Percentiles rank a stretch among this genome's conserved stretches.
phyloP scores from a whole-genome alignment of 2,113 vertebrate genomes.

The Dipodomys spectabilis region DNA sequence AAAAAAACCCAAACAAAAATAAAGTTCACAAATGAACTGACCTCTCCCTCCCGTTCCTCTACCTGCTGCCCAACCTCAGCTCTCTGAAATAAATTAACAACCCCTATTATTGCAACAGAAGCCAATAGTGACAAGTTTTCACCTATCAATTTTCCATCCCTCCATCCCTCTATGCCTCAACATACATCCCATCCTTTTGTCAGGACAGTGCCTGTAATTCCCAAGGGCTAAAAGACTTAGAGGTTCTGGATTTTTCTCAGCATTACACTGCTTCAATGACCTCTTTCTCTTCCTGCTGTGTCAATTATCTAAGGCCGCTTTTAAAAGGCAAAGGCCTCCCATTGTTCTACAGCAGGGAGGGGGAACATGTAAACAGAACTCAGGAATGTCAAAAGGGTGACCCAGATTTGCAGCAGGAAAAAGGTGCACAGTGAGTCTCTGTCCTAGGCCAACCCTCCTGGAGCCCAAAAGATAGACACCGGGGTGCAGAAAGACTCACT shows the following conservation, averaged over 20 bases:
- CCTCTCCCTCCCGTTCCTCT: background rate
- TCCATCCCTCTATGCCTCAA: background rate
- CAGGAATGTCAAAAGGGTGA: conserved; percentile 37
- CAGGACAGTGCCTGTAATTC: conserved; percentile 5
- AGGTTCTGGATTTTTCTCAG: conserved; percentile 40
- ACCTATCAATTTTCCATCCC: background rate
- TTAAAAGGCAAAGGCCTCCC: background rate
- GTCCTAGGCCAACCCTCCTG: background rate
- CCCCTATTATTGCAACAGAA: background rate
- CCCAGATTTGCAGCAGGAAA: conserved; percentile 55
- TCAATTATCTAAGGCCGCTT: conserved; percentile 16
- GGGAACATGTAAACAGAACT: background rate
- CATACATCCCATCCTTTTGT: background rate
- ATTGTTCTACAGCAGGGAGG: background rate
- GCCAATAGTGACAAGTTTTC: background rate
- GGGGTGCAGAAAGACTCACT: background rate
- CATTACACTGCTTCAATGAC: background rate
- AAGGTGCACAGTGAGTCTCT: background rate
- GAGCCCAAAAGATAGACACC: background rate
- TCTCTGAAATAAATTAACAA: conserved; percentile 45
- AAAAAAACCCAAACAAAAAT: background rate
- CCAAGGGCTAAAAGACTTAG: conserved; percentile 12
- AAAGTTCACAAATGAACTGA: background rate
- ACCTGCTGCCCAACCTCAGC: background rate
- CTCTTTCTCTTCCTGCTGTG: conserved; percentile 39